phyloP scores from a whole-genome alignment of 2,797 vertebrate genomes.

The Gallinago nigripennis region DNA sequence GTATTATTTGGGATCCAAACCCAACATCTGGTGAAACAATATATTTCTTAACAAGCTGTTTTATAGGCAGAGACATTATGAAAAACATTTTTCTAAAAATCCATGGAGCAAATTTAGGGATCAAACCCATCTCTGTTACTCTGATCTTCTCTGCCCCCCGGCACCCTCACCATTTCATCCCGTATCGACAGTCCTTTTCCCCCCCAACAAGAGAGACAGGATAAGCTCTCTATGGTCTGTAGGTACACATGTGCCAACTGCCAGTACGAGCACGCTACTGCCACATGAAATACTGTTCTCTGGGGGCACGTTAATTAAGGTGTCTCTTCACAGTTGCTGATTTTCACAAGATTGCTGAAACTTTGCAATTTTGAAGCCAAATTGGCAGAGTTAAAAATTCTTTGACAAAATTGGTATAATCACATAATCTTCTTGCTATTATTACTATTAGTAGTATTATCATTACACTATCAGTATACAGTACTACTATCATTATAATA shows the following conservation, averaged over 20 bases:
- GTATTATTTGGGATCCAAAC: neutral
- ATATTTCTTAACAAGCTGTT: neutral
- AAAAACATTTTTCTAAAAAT: neutral
- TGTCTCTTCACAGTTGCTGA: neutral
- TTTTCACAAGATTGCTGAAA: neutral
- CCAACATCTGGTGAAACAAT: neutral
- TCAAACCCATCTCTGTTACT: neutral
- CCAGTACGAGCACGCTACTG: neutral
- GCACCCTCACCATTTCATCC: neutral
- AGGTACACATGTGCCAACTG: neutral
- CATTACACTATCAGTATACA: neutral
- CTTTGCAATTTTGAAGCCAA: neutral
- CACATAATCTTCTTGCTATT: neutral
- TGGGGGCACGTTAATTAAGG: neutral
- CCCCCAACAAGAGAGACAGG: neutral
- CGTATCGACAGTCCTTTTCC: neutral
- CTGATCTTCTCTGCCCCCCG: fast-evolving
- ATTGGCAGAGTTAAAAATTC: neutral
- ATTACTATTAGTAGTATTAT: neutral
- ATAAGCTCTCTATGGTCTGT: neutral
- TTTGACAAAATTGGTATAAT: neutral
- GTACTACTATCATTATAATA: neutral
- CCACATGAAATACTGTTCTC: neutral
- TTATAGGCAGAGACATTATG: neutral
- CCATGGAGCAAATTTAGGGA: fast-evolving